These are phyloP conservation scores for Bombus sylvicola DNA, from an alignment of 1,140 invertebrate genomes.

Conservation along the genomic window DNA sequence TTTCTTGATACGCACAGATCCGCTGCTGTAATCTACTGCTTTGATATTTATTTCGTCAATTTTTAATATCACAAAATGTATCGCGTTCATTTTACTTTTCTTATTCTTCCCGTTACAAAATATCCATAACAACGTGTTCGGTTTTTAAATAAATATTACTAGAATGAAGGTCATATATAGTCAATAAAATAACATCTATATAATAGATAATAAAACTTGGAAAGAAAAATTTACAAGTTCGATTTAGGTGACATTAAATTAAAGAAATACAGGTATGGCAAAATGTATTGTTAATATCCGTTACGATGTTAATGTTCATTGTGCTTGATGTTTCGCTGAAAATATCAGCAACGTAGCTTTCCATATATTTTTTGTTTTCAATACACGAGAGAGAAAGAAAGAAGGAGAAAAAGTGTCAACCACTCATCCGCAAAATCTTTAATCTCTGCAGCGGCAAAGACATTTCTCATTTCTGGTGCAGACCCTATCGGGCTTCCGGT, in stretches of 20 bases:
- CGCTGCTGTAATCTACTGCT: conserved; percentile 1
- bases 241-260: neutral
- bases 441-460: conserved; percentile 74
- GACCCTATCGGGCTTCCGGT: conserved; percentile 78
- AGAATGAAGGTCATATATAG: neutral
- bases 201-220: neutral
- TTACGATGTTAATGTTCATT: neutral
- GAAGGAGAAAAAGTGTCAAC: conserved; percentile 43
- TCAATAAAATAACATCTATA: neutral
- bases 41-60: neutral
- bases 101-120: neutral
- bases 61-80: neutral
- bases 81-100: neutral
- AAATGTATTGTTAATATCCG: neutral
- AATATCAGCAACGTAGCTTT: neutral
- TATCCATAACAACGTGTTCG: neutral
- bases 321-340: neutral
- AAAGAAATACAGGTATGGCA: neutral
- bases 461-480: conserved; percentile 82
- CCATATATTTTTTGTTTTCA: neutral
- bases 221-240: neutral
- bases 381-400: neutral
- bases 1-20: conserved; percentile 32
- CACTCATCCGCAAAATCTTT: conserved; percentile 69
- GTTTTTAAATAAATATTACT: neutral